Percentiles rank a stretch among this genome's conserved stretches.
These are phyloP conservation scores for Spongilla lacustris DNA, from an alignment of 37 sponge, comb jelly and placozoan species.

Conservation along the genomic window DNA sequence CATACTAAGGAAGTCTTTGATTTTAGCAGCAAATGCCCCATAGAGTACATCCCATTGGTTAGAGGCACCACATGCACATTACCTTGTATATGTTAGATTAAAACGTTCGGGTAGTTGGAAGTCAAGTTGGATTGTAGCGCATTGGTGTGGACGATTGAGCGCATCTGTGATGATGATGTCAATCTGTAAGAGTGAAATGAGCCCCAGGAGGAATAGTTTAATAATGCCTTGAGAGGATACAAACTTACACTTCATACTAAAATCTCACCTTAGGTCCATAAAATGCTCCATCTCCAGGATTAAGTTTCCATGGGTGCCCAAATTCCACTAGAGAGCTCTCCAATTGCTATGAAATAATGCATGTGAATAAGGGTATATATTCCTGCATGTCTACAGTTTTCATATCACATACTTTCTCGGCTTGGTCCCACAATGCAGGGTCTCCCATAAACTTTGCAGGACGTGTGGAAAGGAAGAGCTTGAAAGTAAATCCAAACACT, in stretches of 20 bases:
- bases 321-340: slow-evolving; percentile 77
- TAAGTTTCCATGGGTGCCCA: slow-evolving; percentile 89
- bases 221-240: not conserved
- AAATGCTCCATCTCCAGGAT: slow-evolving; percentile 98
- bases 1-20: not conserved
- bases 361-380: not conserved
- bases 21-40: too few relatives aligned
- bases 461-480: slow-evolving; percentile 90
- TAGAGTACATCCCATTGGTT: too few relatives aligned
- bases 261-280: slow-evolving; percentile 94
- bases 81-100: slow-evolving; percentile 75
- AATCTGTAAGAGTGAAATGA: slow-evolving; percentile 63
- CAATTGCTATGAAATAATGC: not conserved
- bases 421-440: slow-evolving; percentile 86
- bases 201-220: not conserved
- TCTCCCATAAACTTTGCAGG: slow-evolving; percentile 96
- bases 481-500: slow-evolving; percentile 92
- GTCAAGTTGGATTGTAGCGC: slow-evolving; percentile 99
- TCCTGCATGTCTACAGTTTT: too few relatives aligned
- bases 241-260: not conserved
- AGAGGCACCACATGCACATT: not conserved
- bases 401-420: slow-evolving; percentile 74
- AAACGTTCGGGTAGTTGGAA: slow-evolving; percentile 95
- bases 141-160: slow-evolving; percentile 91
- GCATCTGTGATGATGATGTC: slow-evolving; percentile 93